Conservation (phyloP, 2,113 vertebrate species). For the Myrmophylax atrothorax region DNA sequence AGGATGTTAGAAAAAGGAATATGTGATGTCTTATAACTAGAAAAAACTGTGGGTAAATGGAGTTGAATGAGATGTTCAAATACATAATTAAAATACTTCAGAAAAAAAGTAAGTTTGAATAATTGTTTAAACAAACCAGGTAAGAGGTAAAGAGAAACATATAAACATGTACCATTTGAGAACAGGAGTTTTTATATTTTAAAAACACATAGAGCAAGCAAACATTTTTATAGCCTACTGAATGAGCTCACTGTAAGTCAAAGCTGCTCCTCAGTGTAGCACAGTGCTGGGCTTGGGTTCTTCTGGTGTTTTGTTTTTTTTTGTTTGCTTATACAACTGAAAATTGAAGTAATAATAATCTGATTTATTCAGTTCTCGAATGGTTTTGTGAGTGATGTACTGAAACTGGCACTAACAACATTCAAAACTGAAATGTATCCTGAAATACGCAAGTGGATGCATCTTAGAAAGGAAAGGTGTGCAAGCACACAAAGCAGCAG, state of each 20-base stretch:
- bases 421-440: background rate
- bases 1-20: background rate
- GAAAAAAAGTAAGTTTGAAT: background rate
- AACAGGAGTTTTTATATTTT: conserved; percentile 31
- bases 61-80: background rate
- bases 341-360: background rate
- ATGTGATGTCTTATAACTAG: background rate
- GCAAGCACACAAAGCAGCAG: background rate
- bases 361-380: conserved; percentile 36
- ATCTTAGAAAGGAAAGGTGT: background rate
- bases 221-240: background rate
- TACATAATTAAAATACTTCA: background rate
- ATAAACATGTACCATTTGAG: conserved; percentile 46
- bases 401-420: conserved; percentile 72
- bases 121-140: background rate
- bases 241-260: background rate
- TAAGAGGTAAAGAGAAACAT: background rate
- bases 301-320: background rate
- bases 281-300: background rate
- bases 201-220: background rate
- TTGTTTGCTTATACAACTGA: background rate
- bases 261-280: background rate
- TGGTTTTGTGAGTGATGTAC: background rate
- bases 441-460: background rate
- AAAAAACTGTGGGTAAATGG: background rate